Percentiles rank a stretch among this genome's conserved stretches.
phyloP scores from a whole-genome alignment of 2,113 vertebrate species.

The Plectropomus leopardus region DNA sequence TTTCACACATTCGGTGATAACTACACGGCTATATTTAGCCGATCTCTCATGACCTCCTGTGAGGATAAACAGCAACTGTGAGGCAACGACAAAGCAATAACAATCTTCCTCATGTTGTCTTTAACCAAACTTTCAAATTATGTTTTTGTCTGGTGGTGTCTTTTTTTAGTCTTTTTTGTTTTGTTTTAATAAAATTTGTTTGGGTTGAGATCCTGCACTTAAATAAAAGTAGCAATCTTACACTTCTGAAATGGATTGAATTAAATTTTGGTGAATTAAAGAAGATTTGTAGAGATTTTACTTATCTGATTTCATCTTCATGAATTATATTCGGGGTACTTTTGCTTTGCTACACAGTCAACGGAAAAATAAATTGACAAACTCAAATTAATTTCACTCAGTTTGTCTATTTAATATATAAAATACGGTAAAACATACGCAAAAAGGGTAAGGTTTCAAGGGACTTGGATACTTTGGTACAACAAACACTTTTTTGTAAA shows the following conservation, averaged over 20 bases:
- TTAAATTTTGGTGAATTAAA: not conserved
- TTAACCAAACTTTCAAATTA: not conserved
- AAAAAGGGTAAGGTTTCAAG: slow-evolving; percentile 90
- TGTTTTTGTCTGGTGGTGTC: not conserved
- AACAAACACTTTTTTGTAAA: slow-evolving; percentile 96
- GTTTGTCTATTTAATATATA: slow-evolving; percentile 92
- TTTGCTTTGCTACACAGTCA: not conserved
- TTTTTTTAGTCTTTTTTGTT: not conserved
- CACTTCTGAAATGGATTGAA: not conserved
- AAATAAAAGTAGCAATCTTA: not conserved
- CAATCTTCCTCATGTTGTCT: not conserved
- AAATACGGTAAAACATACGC: slow-evolving; percentile 92
- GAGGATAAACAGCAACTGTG: not conserved
- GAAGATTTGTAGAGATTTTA: not conserved
- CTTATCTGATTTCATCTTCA: not conserved
- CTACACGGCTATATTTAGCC: slow-evolving; percentile 39
- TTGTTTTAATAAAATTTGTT: not conserved
- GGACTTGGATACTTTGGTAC: slow-evolving; percentile 96
- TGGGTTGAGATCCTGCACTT: no score
- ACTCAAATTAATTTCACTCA: slow-evolving; percentile 81
- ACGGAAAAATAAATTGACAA: slow-evolving; percentile 45
- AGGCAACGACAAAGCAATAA: not conserved
- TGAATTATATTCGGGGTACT: not conserved
- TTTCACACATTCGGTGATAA: slow-evolving; percentile 43
- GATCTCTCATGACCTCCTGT: not conserved